Conservation (phyloP, 2,113 vertebrate genomes). For the Gasterosteus aculeatus region DNA sequence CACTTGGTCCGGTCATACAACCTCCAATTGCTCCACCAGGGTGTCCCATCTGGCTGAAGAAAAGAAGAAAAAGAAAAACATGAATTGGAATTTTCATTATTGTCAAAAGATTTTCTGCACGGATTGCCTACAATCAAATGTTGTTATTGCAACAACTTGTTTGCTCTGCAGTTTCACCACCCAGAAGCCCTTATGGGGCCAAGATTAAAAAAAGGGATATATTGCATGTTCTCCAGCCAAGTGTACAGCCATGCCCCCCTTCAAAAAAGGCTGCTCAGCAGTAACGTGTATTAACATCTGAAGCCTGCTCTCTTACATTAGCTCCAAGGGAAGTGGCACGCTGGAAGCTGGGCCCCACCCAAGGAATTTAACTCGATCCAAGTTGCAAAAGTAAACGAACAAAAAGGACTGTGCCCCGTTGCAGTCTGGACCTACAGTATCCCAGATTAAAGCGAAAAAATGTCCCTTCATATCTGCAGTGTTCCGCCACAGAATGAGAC, state of each 20-base stretch:
- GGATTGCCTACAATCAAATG: conserved; percentile 30
- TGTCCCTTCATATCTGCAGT: conserved; percentile 2
- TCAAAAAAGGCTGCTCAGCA: conserved; percentile 66
- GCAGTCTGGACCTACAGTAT: conserved; percentile 11
- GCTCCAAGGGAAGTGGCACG: conserved; percentile 35
- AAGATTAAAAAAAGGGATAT: conserved; percentile 67
- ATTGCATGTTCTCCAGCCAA: conserved; percentile 59
- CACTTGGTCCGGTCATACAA: neutral
- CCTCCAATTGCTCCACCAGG: neutral
- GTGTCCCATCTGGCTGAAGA: conserved; percentile 35
- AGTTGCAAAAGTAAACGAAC: conserved; percentile 8
- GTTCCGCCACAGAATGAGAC: conserved; percentile 5
- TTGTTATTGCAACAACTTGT: conserved; percentile 65
- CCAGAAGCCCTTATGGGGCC: conserved; percentile 48
- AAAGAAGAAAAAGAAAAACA: conserved; percentile 27
- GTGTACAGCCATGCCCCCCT: conserved; percentile 50
- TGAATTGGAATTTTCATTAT: conserved; percentile 54
- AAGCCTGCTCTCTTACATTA: conserved; percentile 33
- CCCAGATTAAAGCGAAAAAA: conserved; percentile 23
- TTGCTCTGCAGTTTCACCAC: conserved; percentile 64
- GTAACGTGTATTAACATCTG: conserved; percentile 61
- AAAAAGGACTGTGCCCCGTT: conserved; percentile 12
- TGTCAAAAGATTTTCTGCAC: conserved; percentile 66
- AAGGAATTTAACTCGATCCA: conserved; percentile 42
- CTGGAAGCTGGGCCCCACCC: conserved; percentile 31